Percentiles rank a stretch among this genome's conserved stretches.
phyloP scores from a whole-genome alignment of 2,113 vertebrate genomes.

The Petrocephalus microphthalmus region DNA sequence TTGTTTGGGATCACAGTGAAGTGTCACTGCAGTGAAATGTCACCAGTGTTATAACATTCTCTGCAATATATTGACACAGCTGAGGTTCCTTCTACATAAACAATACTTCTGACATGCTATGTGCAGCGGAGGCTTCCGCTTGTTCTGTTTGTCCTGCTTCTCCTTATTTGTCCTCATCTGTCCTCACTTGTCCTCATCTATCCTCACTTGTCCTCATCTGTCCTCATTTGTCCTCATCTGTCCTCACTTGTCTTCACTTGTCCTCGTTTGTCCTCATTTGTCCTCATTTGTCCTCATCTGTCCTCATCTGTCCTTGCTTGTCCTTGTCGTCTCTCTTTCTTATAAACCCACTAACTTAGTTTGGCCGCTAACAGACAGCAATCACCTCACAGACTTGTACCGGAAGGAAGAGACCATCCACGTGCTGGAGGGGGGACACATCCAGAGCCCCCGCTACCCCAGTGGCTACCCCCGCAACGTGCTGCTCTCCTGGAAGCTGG shows the following conservation, averaged over 20 bases:
- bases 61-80: background rate
- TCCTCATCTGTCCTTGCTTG: background rate
- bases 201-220: background rate
- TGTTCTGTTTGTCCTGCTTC: background rate
- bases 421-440: constrained; percentile 68
- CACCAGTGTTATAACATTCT: background rate
- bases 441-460: constrained; percentile 91
- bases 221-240: background rate
- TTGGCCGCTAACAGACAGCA: constrained; percentile 89
- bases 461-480: constrained; percentile 88
- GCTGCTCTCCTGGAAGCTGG: constrained; percentile 83
- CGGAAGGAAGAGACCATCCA: constrained; percentile 79
- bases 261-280: background rate
- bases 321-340: background rate
- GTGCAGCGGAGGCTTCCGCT: background rate
- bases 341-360: constrained; percentile 73
- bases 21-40: background rate
- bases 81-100: background rate
- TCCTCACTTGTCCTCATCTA: background rate
- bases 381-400: constrained; percentile 95
- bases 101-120: background rate
- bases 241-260: background rate
- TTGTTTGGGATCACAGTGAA: background rate
- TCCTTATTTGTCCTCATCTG: too few relatives aligned
- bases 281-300: background rate